Percentiles rank a stretch among this genome's conserved stretches.
Conservation (phyloP, 2,113 vertebrate genomes). For the Perca schrenkii region DNA sequence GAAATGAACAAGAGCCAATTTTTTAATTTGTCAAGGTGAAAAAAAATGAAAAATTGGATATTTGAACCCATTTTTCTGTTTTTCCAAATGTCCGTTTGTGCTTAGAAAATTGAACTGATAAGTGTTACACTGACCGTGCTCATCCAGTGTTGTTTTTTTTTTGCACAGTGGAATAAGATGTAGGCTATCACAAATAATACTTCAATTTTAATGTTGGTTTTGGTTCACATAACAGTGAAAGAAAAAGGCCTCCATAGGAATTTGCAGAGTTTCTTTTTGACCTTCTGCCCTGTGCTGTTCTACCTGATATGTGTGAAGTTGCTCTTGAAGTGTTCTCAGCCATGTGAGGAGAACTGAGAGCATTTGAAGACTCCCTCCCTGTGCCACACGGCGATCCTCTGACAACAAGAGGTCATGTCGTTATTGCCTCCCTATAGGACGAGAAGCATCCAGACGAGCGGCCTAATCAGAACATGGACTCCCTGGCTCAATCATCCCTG, state of each 20-base stretch:
- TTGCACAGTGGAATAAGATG: not conserved
- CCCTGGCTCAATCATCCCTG: constrained; percentile 91
- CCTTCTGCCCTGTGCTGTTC: constrained; percentile 23
- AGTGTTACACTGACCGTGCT: too few species aligned
- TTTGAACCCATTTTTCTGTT: too few species aligned
- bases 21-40: too few species aligned
- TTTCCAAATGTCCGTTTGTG: too few species aligned
- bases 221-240: not conserved
- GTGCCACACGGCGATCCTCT: constrained; percentile 46
- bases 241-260: not conserved
- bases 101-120: too few species aligned
- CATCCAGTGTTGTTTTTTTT: too few species aligned
- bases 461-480: constrained; percentile 88
- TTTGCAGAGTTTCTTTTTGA: constrained; percentile 18
- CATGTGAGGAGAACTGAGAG: constrained; percentile 23
- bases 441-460: constrained; percentile 79
- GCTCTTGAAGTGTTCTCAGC: constrained; percentile 3
- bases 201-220: not conserved
- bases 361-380: constrained; percentile 43
- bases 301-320: constrained; percentile 1
- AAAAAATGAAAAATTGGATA: too few species aligned
- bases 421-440: constrained; percentile 82
- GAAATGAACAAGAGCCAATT: constrained; percentile 21
- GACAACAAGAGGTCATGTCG: constrained; percentile 83
- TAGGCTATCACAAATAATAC: not conserved